Evolutionary conservation across 1,140 invertebrate genomes (phyloP), one percentile per base, ranked within the genome.

Genomic region (Drosophila pachea): DNA sequence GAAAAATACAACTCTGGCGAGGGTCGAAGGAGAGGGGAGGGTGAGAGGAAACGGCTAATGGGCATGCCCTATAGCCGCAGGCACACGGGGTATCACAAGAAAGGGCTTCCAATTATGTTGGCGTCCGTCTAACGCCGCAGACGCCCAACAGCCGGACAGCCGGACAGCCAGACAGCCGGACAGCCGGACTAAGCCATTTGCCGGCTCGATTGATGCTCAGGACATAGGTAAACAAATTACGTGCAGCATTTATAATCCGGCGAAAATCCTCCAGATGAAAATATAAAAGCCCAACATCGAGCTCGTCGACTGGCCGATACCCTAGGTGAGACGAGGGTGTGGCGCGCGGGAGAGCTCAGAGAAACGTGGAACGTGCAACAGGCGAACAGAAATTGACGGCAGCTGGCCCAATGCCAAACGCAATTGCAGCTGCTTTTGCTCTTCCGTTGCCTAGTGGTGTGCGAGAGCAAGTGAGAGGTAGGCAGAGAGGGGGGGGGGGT

Each of bases 201-300:
- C 53, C 68, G 63, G 48, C 68, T 67, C 79, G 62, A 73, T 84
- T 73, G 79, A 73, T 55, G 75, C 68, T 66, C 45, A 48, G 70
- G 53, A 68, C 54, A 52, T 35, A 58, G 71, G 72, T 73, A 76
- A 83, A 78, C 79, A 78, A 83, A 75, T 75, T 75, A 72, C 73
- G 73, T 73, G 64, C 73, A 72, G 64, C 69, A 78, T 78, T 78
- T 82, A 82, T 82, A 82, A 82, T 82, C 78, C 63, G 56, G 40
- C 12, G 32, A 29, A 16, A 49, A 32, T 4, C n/a, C 7, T 50
- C 47, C 53, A 38, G 40, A 16, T 42, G 50, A 29, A 40, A 33
- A 68, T 47, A 22, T 22, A 22, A 38, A 48, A 42, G 11, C 2
- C 4, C 29, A 65, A 38, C 38, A 9, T 36, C 22, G 8, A n/a